Evolutionary conservation across 2,797 vertebrate genomes (phyloP).

Genomic region (Botia kubotai): DNA sequence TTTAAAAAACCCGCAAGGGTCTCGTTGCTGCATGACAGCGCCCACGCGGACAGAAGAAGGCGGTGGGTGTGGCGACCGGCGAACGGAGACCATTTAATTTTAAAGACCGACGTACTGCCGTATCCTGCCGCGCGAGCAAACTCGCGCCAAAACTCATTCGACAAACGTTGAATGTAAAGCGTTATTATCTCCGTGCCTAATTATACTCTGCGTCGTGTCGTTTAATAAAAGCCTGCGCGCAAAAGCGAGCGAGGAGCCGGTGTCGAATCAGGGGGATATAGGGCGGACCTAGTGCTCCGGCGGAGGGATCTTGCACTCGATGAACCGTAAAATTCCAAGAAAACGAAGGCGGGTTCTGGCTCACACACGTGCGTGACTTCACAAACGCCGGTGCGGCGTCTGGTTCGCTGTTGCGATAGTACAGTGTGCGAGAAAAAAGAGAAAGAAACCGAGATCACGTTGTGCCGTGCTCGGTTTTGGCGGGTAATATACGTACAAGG

Average conservation of each 20-base stretch:
- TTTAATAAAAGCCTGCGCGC: slow-evolving; percentile 38
- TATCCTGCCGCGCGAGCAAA: slow-evolving; percentile 68
- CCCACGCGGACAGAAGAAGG: slow-evolving; percentile 44
- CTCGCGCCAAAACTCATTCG: slow-evolving; percentile 77
- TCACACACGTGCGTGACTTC: slow-evolving; percentile 71
- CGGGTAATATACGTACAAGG: slow-evolving; percentile 28
- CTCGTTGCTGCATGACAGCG: slow-evolving; percentile 12
- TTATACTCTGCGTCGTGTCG: not conserved
- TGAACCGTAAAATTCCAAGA: slow-evolving; percentile 72
- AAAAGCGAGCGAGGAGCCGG: accelerated
- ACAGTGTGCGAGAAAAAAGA: not conserved
- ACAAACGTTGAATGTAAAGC: not conserved
- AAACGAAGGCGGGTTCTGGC: slow-evolving; percentile 71
- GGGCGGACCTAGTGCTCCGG: not conserved
- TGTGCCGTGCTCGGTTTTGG: slow-evolving; percentile 35
- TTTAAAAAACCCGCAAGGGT: not conserved
- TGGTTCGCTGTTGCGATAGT: slow-evolving; percentile 27
- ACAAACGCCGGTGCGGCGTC: slow-evolving; percentile 70
- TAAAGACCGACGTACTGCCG: slow-evolving; percentile 48
- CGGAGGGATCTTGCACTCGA: slow-evolving; percentile 12
- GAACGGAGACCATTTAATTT: slow-evolving; percentile 31
- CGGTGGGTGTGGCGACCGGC: slow-evolving; percentile 76
- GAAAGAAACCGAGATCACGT: slow-evolving; percentile 9
- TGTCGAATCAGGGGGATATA: not conserved
- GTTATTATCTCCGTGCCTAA: not conserved